Conservation (phyloP, 2,797 vertebrate species). For the Esox masquinongy region DNA sequence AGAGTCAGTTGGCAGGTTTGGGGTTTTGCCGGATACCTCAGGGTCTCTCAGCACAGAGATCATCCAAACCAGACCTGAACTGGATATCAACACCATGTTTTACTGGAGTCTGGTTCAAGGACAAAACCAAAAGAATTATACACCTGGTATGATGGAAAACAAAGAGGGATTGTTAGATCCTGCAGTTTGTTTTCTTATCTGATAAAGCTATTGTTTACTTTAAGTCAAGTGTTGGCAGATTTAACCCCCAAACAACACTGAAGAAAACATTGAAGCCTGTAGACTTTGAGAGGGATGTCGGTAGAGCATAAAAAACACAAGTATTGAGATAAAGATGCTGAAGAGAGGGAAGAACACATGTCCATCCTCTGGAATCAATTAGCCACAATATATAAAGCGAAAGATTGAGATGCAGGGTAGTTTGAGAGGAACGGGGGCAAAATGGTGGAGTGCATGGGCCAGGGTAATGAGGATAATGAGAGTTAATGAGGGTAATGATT, state of each 20-base stretch:
- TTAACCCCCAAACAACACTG: not conserved
- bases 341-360: slow-evolving; percentile 16
- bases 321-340: slow-evolving; percentile 16
- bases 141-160: too few relatives aligned
- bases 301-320: slow-evolving; percentile 1
- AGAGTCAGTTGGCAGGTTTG: not conserved
- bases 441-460: not conserved
- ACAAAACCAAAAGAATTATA: not conserved
- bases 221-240: too few relatives aligned
- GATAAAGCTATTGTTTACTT: too few relatives aligned
- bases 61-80: not conserved
- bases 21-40: not conserved
- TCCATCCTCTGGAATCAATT: slow-evolving; percentile 64
- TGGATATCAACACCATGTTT: not conserved
- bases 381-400: slow-evolving; percentile 63
- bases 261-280: slow-evolving; percentile 26
- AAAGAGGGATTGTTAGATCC: too few relatives aligned
- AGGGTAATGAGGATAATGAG: not conserved
- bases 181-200: too few relatives aligned
- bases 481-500: not conserved
- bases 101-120: not conserved
- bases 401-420: too few relatives aligned
- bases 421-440: too few relatives aligned
- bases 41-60: not conserved
- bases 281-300: slow-evolving; percentile 9